Evolutionary conservation across 1,140 invertebrate genomes (phyloP).

Genomic region (Riptortus pedestris): DNA sequence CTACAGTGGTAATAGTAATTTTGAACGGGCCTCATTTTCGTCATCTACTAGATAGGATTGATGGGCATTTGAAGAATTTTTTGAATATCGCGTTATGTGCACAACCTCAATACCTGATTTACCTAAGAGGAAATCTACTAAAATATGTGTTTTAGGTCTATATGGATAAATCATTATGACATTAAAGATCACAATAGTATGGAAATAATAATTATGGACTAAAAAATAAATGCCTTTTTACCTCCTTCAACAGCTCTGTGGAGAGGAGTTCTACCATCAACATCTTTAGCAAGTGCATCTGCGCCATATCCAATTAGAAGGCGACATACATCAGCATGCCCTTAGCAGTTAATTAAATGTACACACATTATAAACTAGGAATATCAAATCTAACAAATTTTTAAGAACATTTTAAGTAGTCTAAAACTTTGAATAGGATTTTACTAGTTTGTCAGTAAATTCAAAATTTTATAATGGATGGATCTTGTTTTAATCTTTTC

Average conservation of each 20-base stretch:
- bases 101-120: neutral
- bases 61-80: neutral
- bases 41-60: neutral
- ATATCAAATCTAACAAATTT: too few species aligned
- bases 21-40: neutral
- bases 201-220: too few species aligned
- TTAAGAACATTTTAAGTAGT: too few species aligned
- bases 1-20: neutral
- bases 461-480: too few species aligned
- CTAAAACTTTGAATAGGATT: too few species aligned
- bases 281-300: constrained; percentile 51
- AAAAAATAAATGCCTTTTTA: too few species aligned
- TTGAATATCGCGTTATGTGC: neutral
- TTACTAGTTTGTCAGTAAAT: too few species aligned
- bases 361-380: constrained; percentile 10
- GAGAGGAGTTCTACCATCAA: constrained; percentile 66
- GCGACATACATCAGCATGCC: constrained; percentile 49
- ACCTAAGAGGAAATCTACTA: neutral
- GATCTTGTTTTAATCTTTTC: neutral
- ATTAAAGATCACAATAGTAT: too few species aligned
- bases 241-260: constrained; percentile 59
- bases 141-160: neutral
- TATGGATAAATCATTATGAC: too few species aligned
- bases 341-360: constrained; percentile 36
- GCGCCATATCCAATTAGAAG: constrained; percentile 54